Conservation (phyloP, 2,113 vertebrate species). For the Pao palembangensis region DNA sequence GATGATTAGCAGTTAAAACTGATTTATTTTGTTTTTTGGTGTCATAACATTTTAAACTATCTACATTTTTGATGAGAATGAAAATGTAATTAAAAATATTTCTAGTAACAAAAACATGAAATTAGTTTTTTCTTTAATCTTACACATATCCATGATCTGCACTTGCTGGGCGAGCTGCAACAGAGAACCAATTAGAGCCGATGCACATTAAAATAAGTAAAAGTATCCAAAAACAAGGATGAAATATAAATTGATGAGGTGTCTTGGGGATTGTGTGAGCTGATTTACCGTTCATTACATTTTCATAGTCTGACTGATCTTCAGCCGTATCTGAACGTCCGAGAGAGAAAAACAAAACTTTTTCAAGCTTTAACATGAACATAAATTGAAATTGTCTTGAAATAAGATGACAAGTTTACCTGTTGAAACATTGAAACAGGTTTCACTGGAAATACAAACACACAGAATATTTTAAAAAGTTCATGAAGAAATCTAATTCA, state of each 20-base stretch:
- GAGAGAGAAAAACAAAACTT: not conserved
- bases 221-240: not conserved
- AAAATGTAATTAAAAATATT: not conserved
- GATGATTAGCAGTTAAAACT: not conserved
- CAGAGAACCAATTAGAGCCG: not conserved
- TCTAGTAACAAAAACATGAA: not conserved
- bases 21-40: no score
- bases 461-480: not conserved
- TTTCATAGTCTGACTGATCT: constrained; percentile 12
- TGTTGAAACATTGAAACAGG: accelerated
- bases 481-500: not conserved
- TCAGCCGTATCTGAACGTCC: not conserved
- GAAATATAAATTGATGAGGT: not conserved
- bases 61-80: not conserved
- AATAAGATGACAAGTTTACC: constrained; percentile 1
- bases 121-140: constrained; percentile 24
- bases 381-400: not conserved
- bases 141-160: constrained; percentile 53
- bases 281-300: constrained; percentile 12
- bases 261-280: not conserved
- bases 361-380: not conserved
- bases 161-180: constrained; percentile 4
- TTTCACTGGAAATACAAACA: constrained; percentile 26
- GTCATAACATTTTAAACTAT: not conserved
- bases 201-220: not conserved